A percentile compares a stretch with the other conserved stretches of the same genome.
Conservation (phyloP, 2,113 vertebrate species). For the Balaeniceps rex region DNA sequence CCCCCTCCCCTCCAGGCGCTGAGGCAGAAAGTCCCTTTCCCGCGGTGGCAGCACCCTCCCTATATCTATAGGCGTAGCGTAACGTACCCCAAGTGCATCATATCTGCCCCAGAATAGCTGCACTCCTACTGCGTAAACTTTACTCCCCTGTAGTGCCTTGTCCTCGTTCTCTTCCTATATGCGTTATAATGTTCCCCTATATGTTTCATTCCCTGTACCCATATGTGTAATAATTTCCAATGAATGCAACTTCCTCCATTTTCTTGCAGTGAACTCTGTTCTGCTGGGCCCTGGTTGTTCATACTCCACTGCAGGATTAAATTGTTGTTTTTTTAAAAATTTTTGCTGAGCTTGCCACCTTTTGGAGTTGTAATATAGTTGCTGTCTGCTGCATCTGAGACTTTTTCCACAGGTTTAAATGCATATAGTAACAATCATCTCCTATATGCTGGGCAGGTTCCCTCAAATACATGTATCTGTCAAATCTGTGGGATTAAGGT, state of each 20-base stretch:
- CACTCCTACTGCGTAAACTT: background rate
- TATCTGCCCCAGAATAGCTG: background rate
- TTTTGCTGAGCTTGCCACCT: background rate
- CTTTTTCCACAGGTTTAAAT: background rate
- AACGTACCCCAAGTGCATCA: accelerated
- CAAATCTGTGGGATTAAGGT: background rate
- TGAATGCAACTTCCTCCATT: accelerated
- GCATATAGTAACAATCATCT: background rate
- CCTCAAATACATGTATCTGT: background rate
- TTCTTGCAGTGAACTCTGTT: background rate
- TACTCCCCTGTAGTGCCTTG: accelerated
- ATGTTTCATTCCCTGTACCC: accelerated
- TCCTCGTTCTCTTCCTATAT: background rate
- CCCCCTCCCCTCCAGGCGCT: background rate
- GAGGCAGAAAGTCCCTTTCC: background rate
- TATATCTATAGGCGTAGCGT: accelerated
- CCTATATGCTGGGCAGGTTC: too few relatives aligned
- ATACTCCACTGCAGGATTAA: background rate
- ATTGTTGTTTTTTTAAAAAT: background rate
- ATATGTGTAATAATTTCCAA: background rate
- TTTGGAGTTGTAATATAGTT: background rate
- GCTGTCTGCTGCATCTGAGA: background rate
- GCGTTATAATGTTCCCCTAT: accelerated
- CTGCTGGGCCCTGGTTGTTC: background rate
- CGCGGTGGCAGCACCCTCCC: background rate